Evolutionary conservation across 1,140 invertebrate genomes (phyloP), one percentile per base, ranked within the genome.

Genomic region (Proctacanthus coquilletti): DNA sequence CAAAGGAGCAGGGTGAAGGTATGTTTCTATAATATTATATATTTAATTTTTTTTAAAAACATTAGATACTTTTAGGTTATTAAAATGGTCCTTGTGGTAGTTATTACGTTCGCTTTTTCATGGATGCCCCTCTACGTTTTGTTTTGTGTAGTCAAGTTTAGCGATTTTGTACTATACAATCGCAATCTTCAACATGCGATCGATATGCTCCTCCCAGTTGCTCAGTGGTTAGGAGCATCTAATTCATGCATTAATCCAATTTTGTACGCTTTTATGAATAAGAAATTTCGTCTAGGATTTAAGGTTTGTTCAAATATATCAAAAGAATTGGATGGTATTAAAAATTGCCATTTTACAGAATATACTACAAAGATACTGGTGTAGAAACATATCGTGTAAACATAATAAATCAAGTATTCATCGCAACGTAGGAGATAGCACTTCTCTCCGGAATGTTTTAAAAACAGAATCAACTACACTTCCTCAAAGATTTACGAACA

Each of bases 241-340:
- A 55, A 65, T 45, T 61, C 61, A 4, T 57, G 61, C 41, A 54
- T 69, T 17, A 66, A 68, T 40, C 53, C 67, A 0, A 47, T 80
- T 3, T 64, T 80, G 9, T 79, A 79, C 53, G 71, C 72, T 19
- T 72, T 70, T 46, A 75, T 76, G 56, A 75, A 75, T 46, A 63
- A 68, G 18, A 77, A 77, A 48, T 79, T 77, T 47, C 53, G 75
- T 14, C 63, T 66, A 31, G 74, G 74, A 3, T 79, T 79, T 52
- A 60, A 63, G 13, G 35, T 36, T n/a, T n/a, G n/a, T n/a, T n/a
- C n/a, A n/a, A 27, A 37, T n/a, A n/a, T n/a, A n/a, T n/a, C n/a
- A n/a, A n/a, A n/a, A n/a, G n/a, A n/a, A n/a, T n/a, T n/a, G n/a
- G n/a, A n/a, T n/a, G n/a, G n/a, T n/a, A n/a, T n/a, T n/a, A n/a